Conservation (phyloP, 2,888 invertebrate species). For the Stegophylla sp. region DNA sequence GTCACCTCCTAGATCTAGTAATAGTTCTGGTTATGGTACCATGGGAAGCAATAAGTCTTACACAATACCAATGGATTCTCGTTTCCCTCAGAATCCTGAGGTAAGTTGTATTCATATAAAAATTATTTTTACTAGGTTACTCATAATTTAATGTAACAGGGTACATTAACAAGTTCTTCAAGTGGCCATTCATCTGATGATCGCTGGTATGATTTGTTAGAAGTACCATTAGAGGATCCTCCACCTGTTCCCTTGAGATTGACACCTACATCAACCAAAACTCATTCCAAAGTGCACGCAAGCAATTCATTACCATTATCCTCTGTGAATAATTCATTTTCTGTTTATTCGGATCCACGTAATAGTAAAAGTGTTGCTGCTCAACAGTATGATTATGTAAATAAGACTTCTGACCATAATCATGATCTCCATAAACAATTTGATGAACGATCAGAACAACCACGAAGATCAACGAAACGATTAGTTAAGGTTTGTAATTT, state of each 20-base stretch:
- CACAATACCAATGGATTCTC: constrained; percentile 64
- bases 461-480: constrained; percentile 55
- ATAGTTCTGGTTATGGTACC: constrained; percentile 85
- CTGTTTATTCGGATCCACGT: constrained; percentile 55
- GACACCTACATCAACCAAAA: constrained; percentile 59
- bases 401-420: constrained; percentile 48
- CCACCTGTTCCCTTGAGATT: constrained; percentile 68
- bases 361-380: constrained; percentile 37
- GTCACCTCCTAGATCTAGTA: constrained; percentile 80
- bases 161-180: constrained; percentile 71
- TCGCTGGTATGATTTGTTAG: constrained; percentile 70
- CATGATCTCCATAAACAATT: constrained; percentile 52
- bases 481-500: constrained; percentile 42
- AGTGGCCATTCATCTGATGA: constrained; percentile 73
- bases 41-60: constrained; percentile 69
- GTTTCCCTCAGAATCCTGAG: constrained; percentile 66
- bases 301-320: constrained; percentile 65
- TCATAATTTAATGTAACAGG: constrained; percentile 64
- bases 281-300: constrained; percentile 65
- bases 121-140: background rate
- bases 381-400: constrained; percentile 52
- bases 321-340: constrained; percentile 59
- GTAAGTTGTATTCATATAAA: constrained; percentile 62
- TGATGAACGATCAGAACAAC: constrained; percentile 49
- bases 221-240: constrained; percentile 65